Evolutionary conservation across 2,888 invertebrate species (phyloP).

Genomic region (Malacosoma neustria): DNA sequence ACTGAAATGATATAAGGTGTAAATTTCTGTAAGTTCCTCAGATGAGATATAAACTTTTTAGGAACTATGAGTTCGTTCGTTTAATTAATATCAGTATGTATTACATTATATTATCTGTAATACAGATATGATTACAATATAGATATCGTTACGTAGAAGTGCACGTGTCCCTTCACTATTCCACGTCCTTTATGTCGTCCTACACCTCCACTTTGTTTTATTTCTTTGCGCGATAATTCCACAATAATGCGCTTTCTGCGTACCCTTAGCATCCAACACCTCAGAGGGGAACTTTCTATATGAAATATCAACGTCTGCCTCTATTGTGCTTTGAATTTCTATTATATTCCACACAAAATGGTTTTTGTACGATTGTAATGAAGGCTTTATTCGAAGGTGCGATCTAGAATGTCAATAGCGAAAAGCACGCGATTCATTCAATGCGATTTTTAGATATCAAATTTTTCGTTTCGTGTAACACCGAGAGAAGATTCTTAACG

Average conservation of each 20-base stretch:
- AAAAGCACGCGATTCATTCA: constrained; percentile 36
- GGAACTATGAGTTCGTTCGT: too few species aligned
- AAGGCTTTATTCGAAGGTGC: constrained; percentile 67
- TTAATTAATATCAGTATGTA: too few species aligned
- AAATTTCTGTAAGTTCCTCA: too few species aligned
- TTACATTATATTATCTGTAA: too few species aligned
- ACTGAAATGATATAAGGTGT: too few species aligned
- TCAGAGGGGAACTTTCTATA: constrained; percentile 60
- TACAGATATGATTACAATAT: too few species aligned
- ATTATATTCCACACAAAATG: constrained; percentile 61
- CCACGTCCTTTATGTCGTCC: constrained; percentile 35
- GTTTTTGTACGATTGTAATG: constrained; percentile 64
- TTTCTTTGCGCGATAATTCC: constrained; percentile 64
- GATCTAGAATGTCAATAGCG: constrained; percentile 45
- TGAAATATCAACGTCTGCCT: constrained; percentile 60
- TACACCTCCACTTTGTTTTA: constrained; percentile 65
- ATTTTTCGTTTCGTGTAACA: constrained; percentile 13
- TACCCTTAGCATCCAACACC: constrained; percentile 50
- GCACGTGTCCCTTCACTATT: constrained; percentile 1
- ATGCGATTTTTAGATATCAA: constrained; percentile 25
- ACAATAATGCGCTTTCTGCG: constrained; percentile 50
- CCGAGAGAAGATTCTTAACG: not conserved
- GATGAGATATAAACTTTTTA: too few species aligned
- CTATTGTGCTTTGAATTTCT: constrained; percentile 50
- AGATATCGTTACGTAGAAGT: too few species aligned